Evolutionary conservation across 2,113 vertebrate species (phyloP).

Genomic region (Ariopsis seemanni): DNA sequence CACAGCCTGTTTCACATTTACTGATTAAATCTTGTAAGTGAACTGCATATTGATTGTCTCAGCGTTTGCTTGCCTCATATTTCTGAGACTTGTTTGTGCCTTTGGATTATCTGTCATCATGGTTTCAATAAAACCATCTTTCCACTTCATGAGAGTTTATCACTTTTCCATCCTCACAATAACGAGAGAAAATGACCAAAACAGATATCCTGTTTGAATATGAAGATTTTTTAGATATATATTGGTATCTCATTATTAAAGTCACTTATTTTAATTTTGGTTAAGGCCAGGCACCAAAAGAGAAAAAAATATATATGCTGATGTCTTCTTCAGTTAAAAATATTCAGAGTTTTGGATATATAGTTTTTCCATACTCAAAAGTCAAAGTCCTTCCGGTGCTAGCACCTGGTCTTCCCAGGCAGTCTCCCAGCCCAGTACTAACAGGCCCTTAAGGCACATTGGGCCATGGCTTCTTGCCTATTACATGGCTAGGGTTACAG

Average conservation of each 20-base stretch:
- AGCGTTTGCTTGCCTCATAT: not conserved
- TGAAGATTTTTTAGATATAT: not conserved
- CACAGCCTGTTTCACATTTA: not conserved
- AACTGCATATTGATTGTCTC: not conserved
- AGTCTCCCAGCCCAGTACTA: no score
- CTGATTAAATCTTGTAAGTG: not conserved
- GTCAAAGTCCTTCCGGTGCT: no score
- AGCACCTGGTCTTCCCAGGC: no score
- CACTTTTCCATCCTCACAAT: constrained; percentile 14
- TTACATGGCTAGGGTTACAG: no score
- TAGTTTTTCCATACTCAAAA: not conserved
- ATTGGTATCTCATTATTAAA: not conserved
- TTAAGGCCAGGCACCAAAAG: not conserved
- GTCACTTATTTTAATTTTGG: not conserved
- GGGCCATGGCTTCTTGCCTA: no score
- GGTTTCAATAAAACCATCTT: not conserved
- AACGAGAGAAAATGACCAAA: constrained; percentile 29
- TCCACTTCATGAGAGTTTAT: not conserved
- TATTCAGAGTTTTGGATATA: not conserved
- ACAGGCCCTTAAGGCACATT: no score
- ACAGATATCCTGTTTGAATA: constrained; percentile 4
- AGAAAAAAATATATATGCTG: not conserved
- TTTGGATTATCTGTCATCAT: not conserved
- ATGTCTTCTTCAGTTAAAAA: not conserved
- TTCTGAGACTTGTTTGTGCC: not conserved